Evolutionary conservation across 2,888 invertebrate species (phyloP).

Genomic region (Phaonia tiefii): DNA sequence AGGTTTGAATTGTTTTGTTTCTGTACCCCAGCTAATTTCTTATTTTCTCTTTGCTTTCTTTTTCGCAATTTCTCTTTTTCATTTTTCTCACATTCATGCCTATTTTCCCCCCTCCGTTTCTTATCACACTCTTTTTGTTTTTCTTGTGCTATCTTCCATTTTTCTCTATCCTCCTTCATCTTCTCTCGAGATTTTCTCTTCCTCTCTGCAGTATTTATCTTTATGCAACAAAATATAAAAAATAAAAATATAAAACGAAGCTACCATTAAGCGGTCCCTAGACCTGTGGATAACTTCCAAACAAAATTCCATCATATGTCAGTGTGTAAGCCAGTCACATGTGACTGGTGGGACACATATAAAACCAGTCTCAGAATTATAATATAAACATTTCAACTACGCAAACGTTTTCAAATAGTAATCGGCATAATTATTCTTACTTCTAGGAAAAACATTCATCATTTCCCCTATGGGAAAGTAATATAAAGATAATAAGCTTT

Average conservation of each 20-base stretch:
- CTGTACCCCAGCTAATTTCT: not conserved
- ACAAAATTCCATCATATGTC: constrained; percentile 1
- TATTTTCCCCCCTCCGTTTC: not conserved
- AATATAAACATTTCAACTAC: not conserved
- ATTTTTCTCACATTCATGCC: not conserved
- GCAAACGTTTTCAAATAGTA: not conserved
- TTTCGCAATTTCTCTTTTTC: not conserved
- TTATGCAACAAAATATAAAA: not conserved
- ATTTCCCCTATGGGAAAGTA: too few species aligned
- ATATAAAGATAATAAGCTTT: too few species aligned
- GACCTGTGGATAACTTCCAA: not conserved
- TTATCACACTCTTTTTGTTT: constrained; percentile 1
- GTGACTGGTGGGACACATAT: too few species aligned
- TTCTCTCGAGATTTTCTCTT: not conserved
- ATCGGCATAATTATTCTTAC: not conserved
- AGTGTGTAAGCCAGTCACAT: not conserved
- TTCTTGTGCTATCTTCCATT: not conserved
- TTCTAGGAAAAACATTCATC: not conserved
- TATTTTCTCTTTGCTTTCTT: constrained; percentile 1
- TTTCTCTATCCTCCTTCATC: constrained; percentile 1
- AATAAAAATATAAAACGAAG: not conserved
- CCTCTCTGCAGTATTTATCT: not conserved
- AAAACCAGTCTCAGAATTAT: not conserved
- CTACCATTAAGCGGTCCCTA: not conserved
- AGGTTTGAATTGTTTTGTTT: too few species aligned